Evolutionary conservation across 2,888 invertebrate species (phyloP), one percentile per base, ranked within the genome.

Genomic region (Melanostoma scalare): DNA sequence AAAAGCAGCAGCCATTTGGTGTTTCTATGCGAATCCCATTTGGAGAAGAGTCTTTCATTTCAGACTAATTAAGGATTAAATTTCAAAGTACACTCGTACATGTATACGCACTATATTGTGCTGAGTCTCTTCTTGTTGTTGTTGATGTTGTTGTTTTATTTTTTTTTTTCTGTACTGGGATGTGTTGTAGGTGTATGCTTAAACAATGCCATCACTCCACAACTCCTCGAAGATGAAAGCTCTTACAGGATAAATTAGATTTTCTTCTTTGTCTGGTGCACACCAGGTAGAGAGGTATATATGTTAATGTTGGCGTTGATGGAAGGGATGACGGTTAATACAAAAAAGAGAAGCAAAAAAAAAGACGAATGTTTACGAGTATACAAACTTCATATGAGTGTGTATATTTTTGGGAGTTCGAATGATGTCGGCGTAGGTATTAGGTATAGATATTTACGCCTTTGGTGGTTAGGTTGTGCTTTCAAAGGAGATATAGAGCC

Each of bases 1-100:
- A 8, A 52, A 56, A 67, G 9, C 10, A 36, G 58, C 53, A 73
- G 35, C 60, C 56, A 65, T 58, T 71, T 67, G 63, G 63, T 50
- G 53, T 81, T 48, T 81, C 50, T 42, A 53, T 60, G 42, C 44
- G 38, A 56, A 74, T 48, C 44, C 9, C 35, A 65, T 44, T 52
- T 33, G 6, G 42, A 40, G 55, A 40, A 67, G 53, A 60, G 48
- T 38, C 50, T 68, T 76, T 33, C 56, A 61, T 81, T 81, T 67
- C 81, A 77, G 55, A 72, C 81, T 81, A 81, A 81, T 81, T 81
- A 81, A 72, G 77, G 76, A 81, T 81, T 72, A 81, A 68, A 81
- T 81, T 81, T 61, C 72, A 60, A 81, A 76, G 76, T 74, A 65
- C n/a, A n/a, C n/a, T 71, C 20, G 20, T 20, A 20, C 20, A 20